These are phyloP conservation scores for Silurus meridionalis DNA, from an alignment of 2,113 vertebrate genomes.

Conservation along the genomic window DNA sequence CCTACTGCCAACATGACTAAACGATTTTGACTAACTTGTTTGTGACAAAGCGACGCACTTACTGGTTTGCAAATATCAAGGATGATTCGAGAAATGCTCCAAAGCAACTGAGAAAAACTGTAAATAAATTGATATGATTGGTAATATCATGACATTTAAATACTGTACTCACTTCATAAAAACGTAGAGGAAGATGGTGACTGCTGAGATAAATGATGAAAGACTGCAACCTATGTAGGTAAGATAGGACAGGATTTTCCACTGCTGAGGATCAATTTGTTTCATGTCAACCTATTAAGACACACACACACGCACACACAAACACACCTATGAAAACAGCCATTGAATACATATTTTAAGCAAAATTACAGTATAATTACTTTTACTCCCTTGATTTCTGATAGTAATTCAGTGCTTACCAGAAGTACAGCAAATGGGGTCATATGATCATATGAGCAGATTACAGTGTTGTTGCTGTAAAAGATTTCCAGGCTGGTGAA, in stretches of 20 bases:
- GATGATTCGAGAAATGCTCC: too few species aligned
- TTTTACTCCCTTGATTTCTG: constrained; percentile 30
- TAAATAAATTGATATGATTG: background rate
- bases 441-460: constrained; percentile 61
- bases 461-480: background rate
- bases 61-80: too few species aligned
- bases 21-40: too few species aligned
- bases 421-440: constrained; percentile 68
- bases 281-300: constrained; percentile 40
- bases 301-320: background rate
- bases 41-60: too few species aligned
- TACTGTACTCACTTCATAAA: constrained; percentile 52
- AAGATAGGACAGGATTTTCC: constrained; percentile 64
- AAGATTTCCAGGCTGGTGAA: accelerated
- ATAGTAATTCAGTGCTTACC: constrained; percentile 47
- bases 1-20: too few species aligned
- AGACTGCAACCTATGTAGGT: constrained; percentile 68
- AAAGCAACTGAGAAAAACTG: too few species aligned
- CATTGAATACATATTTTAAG: background rate
- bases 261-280: constrained; percentile 42
- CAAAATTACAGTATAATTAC: background rate
- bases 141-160: background rate
- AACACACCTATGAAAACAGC: background rate
- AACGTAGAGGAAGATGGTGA: constrained; percentile 57
- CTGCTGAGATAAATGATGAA: constrained; percentile 63